These are phyloP conservation scores for Phengaris alcon DNA, from an alignment of 2,888 invertebrate genomes.

Conservation along the genomic window DNA sequence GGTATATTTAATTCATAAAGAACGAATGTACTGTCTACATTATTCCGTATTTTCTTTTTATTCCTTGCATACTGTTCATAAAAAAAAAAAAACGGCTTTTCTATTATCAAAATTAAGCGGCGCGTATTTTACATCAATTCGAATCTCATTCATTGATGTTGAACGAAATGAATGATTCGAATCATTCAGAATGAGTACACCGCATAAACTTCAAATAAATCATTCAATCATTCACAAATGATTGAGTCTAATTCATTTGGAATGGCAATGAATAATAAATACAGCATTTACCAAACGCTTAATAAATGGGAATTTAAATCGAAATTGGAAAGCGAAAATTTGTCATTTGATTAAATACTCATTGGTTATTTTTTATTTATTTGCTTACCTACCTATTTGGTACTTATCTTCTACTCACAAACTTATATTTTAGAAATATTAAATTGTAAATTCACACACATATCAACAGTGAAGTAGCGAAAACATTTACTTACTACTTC, in stretches of 20 bases:
- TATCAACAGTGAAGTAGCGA: too few relatives aligned
- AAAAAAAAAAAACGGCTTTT: background rate
- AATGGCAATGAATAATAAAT: slow-evolving; percentile 42
- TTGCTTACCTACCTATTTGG: background rate
- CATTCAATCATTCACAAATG: slow-evolving; percentile 24
- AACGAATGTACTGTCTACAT: too few relatives aligned
- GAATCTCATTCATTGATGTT: slow-evolving; percentile 6
- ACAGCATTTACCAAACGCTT: slow-evolving; percentile 38
- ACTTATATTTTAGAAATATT: too few relatives aligned
- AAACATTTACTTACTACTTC: too few relatives aligned
- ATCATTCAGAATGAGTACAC: background rate
- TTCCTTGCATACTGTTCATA: too few relatives aligned
- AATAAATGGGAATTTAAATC: slow-evolving; percentile 33
- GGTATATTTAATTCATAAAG: too few relatives aligned
- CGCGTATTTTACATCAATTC: background rate
- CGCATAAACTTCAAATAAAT: slow-evolving; percentile 15
- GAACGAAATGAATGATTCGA: slow-evolving; percentile 8
- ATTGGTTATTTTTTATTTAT: background rate
- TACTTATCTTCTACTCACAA: background rate
- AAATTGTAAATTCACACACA: too few relatives aligned
- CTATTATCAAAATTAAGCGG: background rate
- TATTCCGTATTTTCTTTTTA: too few relatives aligned
- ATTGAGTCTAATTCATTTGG: slow-evolving; percentile 32
- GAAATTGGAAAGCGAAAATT: slow-evolving; percentile 29
- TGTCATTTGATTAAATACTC: background rate